Conservation (phyloP, 37 sponge, comb jelly and placozoan genomes). For the Mnemiopsis leidyi region DNA sequence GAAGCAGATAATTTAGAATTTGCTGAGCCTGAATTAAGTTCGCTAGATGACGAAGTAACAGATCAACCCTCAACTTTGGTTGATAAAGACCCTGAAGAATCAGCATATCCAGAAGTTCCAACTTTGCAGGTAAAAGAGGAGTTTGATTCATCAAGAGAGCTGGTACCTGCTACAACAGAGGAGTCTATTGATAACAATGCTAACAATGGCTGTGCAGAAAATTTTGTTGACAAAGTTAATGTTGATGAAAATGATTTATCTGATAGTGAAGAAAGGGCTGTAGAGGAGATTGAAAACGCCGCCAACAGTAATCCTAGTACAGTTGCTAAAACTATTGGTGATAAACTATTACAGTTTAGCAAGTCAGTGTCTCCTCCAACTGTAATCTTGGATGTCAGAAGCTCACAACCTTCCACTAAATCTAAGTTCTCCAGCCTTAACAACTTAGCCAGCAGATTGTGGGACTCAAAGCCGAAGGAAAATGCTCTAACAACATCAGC, state of each 20-base stretch:
- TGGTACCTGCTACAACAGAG: too few relatives aligned
- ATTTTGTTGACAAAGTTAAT: not conserved
- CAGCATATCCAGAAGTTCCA: too few relatives aligned
- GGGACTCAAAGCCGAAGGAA: slow-evolving; percentile 9
- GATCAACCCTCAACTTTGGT: too few relatives aligned
- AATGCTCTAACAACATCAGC: not conserved
- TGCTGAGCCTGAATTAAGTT: too few relatives aligned
- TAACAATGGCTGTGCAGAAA: not conserved
- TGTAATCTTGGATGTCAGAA: not conserved
- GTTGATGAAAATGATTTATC: not conserved
- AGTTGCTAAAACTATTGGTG: not conserved
- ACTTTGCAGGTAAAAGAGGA: too few relatives aligned
- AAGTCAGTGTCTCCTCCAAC: not conserved
- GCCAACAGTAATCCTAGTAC: not conserved
- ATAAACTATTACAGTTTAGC: not conserved
- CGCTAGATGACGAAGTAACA: too few relatives aligned
- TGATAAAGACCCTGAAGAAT: too few relatives aligned
- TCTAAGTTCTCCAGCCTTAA: slow-evolving; percentile 23
- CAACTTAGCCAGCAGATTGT: not conserved
- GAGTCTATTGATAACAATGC: not conserved
- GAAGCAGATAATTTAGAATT: too few relatives aligned
- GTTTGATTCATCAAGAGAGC: too few relatives aligned
- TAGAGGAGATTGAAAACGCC: not conserved
- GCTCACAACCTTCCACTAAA: not conserved
- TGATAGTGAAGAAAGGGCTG: not conserved